Conservation (phyloP, 2,797 vertebrate genomes). For the Coilia nasus region DNA sequence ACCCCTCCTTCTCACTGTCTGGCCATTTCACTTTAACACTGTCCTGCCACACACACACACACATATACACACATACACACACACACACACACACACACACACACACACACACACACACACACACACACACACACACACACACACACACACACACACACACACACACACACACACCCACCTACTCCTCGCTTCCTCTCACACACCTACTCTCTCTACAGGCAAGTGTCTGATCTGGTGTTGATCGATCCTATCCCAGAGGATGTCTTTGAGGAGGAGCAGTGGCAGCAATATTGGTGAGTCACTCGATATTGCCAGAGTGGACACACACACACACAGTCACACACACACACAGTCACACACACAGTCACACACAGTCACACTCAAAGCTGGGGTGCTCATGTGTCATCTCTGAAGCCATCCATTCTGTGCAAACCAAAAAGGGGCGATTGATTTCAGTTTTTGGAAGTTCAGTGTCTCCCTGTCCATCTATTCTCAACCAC, state of each 20-base stretch:
- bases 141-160: not conserved
- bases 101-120: too few species aligned
- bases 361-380: not conserved
- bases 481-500: not conserved
- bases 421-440: not conserved
- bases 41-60: too few species aligned
- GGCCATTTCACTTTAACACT: constrained; percentile 13
- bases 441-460: not conserved
- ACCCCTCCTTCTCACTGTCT: not conserved
- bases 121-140: not conserved
- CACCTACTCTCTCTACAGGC: constrained; percentile 69
- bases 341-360: constrained; percentile 9
- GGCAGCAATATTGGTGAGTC: constrained; percentile 81
- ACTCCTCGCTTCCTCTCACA: not conserved
- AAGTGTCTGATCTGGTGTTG: constrained; percentile 81
- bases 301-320: constrained; percentile 23
- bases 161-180: not conserved
- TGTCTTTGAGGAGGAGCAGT: constrained; percentile 74
- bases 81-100: too few species aligned
- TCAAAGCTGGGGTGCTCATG: not conserved
- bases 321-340: not conserved
- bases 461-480: not conserved
- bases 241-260: constrained; percentile 83
- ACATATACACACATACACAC: not conserved
- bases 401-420: not conserved